A percentile compares a stretch with the other conserved stretches of the same genome.
phyloP scores from a whole-genome alignment of 2,113 vertebrate genomes.

The Noturus placidus region DNA sequence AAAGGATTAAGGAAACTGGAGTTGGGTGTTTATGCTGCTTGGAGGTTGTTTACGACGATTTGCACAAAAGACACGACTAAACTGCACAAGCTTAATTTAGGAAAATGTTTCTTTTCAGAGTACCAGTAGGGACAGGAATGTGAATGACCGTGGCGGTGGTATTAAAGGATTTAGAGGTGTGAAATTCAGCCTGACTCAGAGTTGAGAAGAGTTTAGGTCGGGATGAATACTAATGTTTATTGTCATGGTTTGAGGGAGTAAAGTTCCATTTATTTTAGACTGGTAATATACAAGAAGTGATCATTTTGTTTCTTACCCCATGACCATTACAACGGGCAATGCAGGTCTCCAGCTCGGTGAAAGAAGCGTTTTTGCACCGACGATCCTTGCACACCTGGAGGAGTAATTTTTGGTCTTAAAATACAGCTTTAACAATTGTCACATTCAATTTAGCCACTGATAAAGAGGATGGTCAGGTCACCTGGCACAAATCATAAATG shows the following conservation, averaged over 20 bases:
- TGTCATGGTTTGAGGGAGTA: neutral
- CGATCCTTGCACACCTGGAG: slow-evolving; percentile 87
- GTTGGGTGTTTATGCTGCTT: slow-evolving; percentile 18
- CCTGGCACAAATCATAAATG: neutral
- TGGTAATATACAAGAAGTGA: neutral
- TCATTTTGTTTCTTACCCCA: slow-evolving; percentile 64
- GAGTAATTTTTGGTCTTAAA: slow-evolving; percentile 24
- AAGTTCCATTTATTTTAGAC: neutral
- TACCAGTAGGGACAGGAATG: slow-evolving; percentile 1
- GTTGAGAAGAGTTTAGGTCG: slow-evolving; percentile 24
- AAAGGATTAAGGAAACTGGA: slow-evolving; percentile 48
- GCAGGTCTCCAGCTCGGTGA: slow-evolving; percentile 81
- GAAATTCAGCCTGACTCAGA: slow-evolving; percentile 53
- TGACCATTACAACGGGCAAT: slow-evolving; percentile 74
- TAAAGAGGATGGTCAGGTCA: neutral
- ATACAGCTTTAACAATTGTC: neutral
- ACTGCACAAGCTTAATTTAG: slow-evolving; percentile 33
- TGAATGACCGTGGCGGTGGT: slow-evolving; percentile 38
- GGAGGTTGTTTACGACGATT: slow-evolving; percentile 41
- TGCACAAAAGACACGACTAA: slow-evolving; percentile 40
- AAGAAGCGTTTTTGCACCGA: slow-evolving; percentile 83
- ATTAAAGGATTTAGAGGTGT: slow-evolving; percentile 55
- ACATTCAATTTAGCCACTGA: neutral
- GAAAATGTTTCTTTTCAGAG: slow-evolving; percentile 37
- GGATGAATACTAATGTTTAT: slow-evolving; percentile 17